These are phyloP conservation scores for Tursiops truncatus DNA, from an alignment of 2,113 vertebrate species.

Conservation along the genomic window DNA sequence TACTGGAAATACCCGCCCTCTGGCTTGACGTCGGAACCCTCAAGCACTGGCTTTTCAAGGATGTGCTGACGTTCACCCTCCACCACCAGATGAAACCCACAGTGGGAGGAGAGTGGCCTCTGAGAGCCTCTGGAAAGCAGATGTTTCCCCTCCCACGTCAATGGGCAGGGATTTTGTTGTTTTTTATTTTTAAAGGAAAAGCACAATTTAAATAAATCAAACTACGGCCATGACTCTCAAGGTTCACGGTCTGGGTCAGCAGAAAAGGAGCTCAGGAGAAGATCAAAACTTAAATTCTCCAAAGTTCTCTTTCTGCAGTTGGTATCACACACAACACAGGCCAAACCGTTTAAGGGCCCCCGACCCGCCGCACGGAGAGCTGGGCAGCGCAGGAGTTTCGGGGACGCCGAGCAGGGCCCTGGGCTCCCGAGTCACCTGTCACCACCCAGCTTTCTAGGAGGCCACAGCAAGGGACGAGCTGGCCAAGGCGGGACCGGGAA, in stretches of 20 bases:
- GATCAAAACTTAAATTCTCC: fast-evolving
- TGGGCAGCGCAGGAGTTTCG: fast-evolving
- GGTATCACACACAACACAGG: fast-evolving
- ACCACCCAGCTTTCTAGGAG: neutral
- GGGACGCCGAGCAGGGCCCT: neutral
- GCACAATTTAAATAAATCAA: too few relatives aligned
- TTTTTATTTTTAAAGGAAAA: neutral
- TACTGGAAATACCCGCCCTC: fast-evolving
- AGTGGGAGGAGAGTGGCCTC: fast-evolving
- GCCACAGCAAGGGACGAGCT: neutral
- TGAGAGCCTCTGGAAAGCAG: neutral
- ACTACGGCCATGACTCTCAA: fast-evolving
- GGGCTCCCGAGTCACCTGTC: neutral
- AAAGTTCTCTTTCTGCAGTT: fast-evolving
- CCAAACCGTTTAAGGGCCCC: neutral
- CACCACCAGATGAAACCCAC: fast-evolving
- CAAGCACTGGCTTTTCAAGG: fast-evolving
- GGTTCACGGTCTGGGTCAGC: neutral
- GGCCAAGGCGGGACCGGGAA: neutral
- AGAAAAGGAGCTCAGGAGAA: fast-evolving
- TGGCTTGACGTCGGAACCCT: fast-evolving
- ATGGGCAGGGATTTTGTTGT: fast-evolving
- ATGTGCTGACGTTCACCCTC: fast-evolving
- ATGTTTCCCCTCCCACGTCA: fast-evolving
- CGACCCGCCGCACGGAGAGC: fast-evolving